A percentile compares a stretch with the other conserved stretches of the same genome.
phyloP scores from a whole-genome alignment of 2,888 invertebrate genomes.

The Folsomia manolachei region DNA sequence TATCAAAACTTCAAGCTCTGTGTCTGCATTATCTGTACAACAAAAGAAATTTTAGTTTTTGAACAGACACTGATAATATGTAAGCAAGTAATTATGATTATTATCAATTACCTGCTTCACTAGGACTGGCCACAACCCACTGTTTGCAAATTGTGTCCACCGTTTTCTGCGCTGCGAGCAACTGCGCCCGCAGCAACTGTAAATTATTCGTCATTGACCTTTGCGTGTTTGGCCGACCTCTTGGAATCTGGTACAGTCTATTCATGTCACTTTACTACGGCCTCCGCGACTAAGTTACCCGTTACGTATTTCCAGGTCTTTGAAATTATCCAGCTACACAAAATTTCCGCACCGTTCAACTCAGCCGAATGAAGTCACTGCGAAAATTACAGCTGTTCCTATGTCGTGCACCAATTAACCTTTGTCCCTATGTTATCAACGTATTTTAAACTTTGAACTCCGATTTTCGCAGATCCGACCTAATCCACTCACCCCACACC shows the following conservation, averaged over 20 bases:
- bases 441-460: no score
- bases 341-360: no score
- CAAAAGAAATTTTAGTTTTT: neutral
- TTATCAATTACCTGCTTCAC: neutral
- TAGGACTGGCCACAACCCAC: constrained; percentile 1
- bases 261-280: no score
- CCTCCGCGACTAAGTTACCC: no score
- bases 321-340: no score
- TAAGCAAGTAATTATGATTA: neutral
- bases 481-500: no score
- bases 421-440: no score
- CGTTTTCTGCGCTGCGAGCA: constrained; percentile 6
- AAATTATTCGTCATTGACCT: constrained; percentile 7
- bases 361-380: no score
- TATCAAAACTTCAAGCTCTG: constrained; percentile 11
- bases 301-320: no score
- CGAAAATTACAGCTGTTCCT: no score
- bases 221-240: neutral
- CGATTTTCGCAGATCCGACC: no score
- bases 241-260: neutral
- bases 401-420: no score
- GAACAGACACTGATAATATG: neutral
- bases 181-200: neutral
- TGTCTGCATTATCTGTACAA: constrained; percentile 15
- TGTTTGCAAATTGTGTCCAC: constrained; percentile 11